phyloP scores from a whole-genome alignment of 1,140 invertebrate genomes.

The Anoplophora glabripennis region DNA sequence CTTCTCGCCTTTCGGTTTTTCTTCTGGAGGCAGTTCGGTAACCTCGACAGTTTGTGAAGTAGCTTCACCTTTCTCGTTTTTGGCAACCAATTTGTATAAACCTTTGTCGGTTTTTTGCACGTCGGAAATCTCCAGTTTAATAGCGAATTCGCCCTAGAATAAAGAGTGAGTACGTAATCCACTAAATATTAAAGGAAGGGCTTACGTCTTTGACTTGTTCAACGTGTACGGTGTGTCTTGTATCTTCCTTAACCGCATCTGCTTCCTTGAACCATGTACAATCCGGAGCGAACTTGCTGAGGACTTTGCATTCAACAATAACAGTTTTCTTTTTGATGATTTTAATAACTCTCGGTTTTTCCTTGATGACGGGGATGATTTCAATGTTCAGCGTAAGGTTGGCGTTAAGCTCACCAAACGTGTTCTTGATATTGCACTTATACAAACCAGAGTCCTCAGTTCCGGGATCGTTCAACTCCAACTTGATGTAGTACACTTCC shows the following conservation, averaged over 20 bases:
- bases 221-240: conserved; percentile 70
- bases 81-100: conserved; percentile 84
- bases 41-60: conserved; percentile 86
- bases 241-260: conserved; percentile 71
- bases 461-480: conserved; percentile 90
- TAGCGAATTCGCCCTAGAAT: conserved; percentile 75
- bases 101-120: conserved; percentile 78
- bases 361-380: conserved; percentile 92
- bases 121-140: conserved; percentile 84
- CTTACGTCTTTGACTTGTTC: conserved; percentile 74
- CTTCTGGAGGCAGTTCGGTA: conserved; percentile 73
- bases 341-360: conserved; percentile 85
- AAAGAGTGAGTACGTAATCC: conserved; percentile 7
- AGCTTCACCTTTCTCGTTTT: conserved; percentile 91
- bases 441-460: conserved; percentile 95
- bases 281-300: conserved; percentile 82
- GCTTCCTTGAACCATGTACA: conserved; percentile 88
- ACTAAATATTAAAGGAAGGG: background rate
- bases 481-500: conserved; percentile 83
- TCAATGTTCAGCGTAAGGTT: conserved; percentile 97
- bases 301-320: conserved; percentile 85
- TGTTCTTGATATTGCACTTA: conserved; percentile 97
- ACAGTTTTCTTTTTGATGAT: conserved; percentile 87
- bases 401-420: conserved; percentile 92
- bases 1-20: conserved; percentile 63